phyloP scores from a whole-genome alignment of 1,140 invertebrate species.

The Euschistus heros region DNA sequence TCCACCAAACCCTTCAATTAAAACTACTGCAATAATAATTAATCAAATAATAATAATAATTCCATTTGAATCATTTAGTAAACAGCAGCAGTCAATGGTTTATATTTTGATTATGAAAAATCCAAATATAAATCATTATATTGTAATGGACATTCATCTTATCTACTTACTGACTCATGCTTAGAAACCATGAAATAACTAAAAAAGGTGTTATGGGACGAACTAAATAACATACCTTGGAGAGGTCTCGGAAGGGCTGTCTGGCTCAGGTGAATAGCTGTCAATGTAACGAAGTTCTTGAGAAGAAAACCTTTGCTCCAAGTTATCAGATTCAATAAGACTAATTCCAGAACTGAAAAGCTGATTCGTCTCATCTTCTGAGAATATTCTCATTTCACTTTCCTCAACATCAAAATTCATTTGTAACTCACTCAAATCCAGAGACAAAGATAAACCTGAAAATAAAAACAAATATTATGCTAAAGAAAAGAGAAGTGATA shows the following conservation, averaged over 20 bases:
- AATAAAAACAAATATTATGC: background rate
- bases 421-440: constrained; percentile 70
- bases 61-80: no score
- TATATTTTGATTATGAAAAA: no score
- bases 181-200: no score
- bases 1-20: no score
- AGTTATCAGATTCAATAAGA: constrained; percentile 15
- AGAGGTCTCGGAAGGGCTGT: constrained; percentile 12
- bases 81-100: no score
- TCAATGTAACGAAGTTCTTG: constrained; percentile 45
- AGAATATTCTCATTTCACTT: constrained; percentile 73
- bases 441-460: constrained; percentile 38
- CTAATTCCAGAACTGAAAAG: constrained; percentile 29
- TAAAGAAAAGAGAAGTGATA: no score
- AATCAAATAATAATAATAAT: no score
- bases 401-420: constrained; percentile 75
- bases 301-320: constrained; percentile 35
- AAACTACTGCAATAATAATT: no score
- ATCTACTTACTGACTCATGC: no score
- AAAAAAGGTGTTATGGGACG: no score
- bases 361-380: constrained; percentile 59
- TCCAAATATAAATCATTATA: no score
- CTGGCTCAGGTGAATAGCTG: constrained; percentile 42
- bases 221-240: background rate
- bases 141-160: no score